phyloP scores from a whole-genome alignment of 92 coral and sea anemone genomes.

The Plumapathes pennacea region DNA sequence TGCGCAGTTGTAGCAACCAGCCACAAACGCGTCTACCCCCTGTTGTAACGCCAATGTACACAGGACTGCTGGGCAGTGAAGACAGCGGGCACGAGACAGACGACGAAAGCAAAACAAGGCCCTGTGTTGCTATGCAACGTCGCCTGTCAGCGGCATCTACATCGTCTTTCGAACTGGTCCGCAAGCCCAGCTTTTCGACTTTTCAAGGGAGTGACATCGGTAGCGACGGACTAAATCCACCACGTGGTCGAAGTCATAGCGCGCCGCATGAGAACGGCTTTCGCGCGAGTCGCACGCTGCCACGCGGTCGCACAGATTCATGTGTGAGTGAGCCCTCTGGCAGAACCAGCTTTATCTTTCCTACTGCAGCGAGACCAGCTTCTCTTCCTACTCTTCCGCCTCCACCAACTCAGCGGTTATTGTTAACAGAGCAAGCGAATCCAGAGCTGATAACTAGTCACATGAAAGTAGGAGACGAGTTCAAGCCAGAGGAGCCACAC shows the following conservation, averaged over 20 bases:
- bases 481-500: too few species aligned
- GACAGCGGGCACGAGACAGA: constrained; percentile 46
- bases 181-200: constrained; percentile 50
- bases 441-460: background rate
- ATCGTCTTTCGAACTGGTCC: constrained; percentile 38
- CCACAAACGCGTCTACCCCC: constrained; percentile 23
- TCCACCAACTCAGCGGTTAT: too few species aligned
- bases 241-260: too few species aligned
- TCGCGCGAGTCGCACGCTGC: background rate
- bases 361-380: too few species aligned
- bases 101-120: background rate
- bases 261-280: too few species aligned
- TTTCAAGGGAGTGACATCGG: constrained; percentile 46
- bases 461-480: background rate
- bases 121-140: background rate
- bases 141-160: too few species aligned
- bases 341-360: too few species aligned
- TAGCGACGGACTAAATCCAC: too few species aligned
- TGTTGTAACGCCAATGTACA: constrained; percentile 55
- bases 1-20: constrained; percentile 52
- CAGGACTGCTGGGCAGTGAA: constrained; percentile 27
- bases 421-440: constrained; percentile 6
- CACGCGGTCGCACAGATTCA: constrained; percentile 13
- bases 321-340: background rate
- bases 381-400: constrained; percentile 24